Evolutionary conservation across 2,113 vertebrate species (phyloP).

Genomic region (Dicrurus megarhynchus): DNA sequence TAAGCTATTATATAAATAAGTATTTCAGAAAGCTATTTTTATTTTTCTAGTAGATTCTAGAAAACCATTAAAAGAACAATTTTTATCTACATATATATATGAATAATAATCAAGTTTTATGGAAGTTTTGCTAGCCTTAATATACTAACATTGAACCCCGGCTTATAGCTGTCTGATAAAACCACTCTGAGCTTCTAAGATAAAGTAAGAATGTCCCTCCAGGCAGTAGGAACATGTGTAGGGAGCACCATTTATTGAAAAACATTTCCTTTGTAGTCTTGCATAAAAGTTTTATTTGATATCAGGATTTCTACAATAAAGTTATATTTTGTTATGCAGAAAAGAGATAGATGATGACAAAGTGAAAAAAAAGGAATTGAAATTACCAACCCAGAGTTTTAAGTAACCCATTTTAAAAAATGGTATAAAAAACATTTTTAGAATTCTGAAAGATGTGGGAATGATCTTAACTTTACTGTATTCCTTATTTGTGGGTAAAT

Average conservation of each 20-base stretch:
- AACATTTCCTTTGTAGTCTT: neutral
- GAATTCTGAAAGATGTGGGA: neutral
- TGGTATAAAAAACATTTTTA: neutral
- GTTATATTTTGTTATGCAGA: neutral
- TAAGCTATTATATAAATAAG: neutral
- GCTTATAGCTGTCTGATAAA: neutral
- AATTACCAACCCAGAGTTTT: neutral
- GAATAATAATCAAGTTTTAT: neutral
- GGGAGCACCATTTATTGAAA: neutral
- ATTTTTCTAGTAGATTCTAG: neutral
- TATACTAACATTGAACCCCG: neutral
- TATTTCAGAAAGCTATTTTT: neutral
- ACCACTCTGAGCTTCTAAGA: neutral
- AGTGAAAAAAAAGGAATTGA: neutral
- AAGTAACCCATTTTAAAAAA: neutral
- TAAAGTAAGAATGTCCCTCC: neutral
- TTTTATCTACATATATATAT: neutral
- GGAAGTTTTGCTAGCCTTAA: neutral
- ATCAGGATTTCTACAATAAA: neutral
- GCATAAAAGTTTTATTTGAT: neutral
- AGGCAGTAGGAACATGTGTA: neutral
- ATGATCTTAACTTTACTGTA: neutral
- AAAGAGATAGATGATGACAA: neutral
- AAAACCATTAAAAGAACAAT: neutral
- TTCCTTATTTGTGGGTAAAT: neutral